phyloP scores from a whole-genome alignment of 2,888 invertebrate genomes.

The Peribatodes rhomboidaria region DNA sequence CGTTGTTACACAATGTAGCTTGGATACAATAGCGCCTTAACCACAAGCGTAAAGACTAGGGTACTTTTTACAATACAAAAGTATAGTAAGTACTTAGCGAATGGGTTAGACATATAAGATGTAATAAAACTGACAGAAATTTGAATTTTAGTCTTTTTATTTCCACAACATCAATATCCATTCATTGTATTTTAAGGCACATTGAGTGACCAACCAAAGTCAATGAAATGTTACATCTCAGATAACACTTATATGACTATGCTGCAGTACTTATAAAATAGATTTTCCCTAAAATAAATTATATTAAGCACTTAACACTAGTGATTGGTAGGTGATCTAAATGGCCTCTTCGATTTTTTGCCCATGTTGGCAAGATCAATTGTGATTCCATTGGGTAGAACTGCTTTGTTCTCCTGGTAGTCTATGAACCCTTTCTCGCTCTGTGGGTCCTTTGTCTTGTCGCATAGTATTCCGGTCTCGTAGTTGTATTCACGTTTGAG shows the following conservation, averaged over 20 bases:
- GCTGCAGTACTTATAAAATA: slow-evolving; percentile 67
- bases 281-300: slow-evolving; percentile 81
- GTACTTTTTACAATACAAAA: slow-evolving; percentile 1
- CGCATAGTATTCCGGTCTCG: slow-evolving; percentile 92
- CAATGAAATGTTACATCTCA: slow-evolving; percentile 56
- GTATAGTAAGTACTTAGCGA: neutral
- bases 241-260: slow-evolving; percentile 67
- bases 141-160: slow-evolving; percentile 53
- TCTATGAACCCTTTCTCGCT: slow-evolving; percentile 89
- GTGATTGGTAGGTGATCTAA: slow-evolving; percentile 82
- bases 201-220: slow-evolving; percentile 57
- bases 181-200: slow-evolving; percentile 57
- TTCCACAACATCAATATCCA: slow-evolving; percentile 55
- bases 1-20: neutral
- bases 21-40: neutral
- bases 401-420: slow-evolving; percentile 91
- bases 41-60: neutral
- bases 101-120: slow-evolving; percentile 6
- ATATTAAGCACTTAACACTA: slow-evolving; percentile 68
- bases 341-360: slow-evolving; percentile 90
- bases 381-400: slow-evolving; percentile 90
- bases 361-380: slow-evolving; percentile 90
- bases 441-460: slow-evolving; percentile 84
- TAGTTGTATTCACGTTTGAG: slow-evolving; percentile 93
- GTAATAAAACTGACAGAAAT: slow-evolving; percentile 25